Percentiles rank a stretch among this genome's conserved stretches.
phyloP scores from a whole-genome alignment of 2,797 vertebrate genomes.

The Lagorchestes hirsutus region DNA sequence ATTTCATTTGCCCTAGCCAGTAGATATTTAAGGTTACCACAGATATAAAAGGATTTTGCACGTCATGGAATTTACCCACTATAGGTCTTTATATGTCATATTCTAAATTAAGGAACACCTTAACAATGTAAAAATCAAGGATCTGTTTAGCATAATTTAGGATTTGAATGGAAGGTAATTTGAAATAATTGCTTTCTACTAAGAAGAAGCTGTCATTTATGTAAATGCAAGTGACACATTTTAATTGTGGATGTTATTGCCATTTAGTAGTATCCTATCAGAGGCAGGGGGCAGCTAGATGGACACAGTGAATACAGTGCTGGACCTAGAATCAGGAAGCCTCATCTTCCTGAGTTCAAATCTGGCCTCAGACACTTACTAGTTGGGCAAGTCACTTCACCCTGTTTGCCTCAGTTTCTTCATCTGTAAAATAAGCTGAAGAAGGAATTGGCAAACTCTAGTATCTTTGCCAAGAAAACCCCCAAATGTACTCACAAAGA shows the following conservation, averaged over 20 bases:
- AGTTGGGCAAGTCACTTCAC: background rate
- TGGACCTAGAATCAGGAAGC: background rate
- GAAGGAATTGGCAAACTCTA: background rate
- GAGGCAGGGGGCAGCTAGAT: background rate
- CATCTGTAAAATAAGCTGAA: background rate
- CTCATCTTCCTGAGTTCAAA: background rate
- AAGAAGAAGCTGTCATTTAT: conserved; percentile 14
- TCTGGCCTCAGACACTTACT: background rate
- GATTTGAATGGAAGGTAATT: conserved; percentile 25
- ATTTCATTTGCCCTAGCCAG: background rate
- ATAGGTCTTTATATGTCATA: conserved; percentile 39
- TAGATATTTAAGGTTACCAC: conserved; percentile 17
- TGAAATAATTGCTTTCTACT: conserved; percentile 8
- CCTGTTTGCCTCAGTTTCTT: background rate
- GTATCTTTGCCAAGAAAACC: background rate
- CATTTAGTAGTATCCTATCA: background rate
- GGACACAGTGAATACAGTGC: background rate
- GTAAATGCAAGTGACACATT: background rate
- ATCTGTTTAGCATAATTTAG: conserved; percentile 14
- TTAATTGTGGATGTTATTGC: conserved; percentile 10
- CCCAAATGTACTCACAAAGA: background rate
- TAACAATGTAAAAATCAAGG: conserved; percentile 8
- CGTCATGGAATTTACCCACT: conserved; percentile 17
- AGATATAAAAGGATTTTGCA: conserved; percentile 23
- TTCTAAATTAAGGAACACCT: conserved; percentile 43